Percentiles rank a stretch among this genome's conserved stretches.
phyloP scores from a whole-genome alignment of 2,113 vertebrate species.

The Tachysurus fulvidraco region DNA sequence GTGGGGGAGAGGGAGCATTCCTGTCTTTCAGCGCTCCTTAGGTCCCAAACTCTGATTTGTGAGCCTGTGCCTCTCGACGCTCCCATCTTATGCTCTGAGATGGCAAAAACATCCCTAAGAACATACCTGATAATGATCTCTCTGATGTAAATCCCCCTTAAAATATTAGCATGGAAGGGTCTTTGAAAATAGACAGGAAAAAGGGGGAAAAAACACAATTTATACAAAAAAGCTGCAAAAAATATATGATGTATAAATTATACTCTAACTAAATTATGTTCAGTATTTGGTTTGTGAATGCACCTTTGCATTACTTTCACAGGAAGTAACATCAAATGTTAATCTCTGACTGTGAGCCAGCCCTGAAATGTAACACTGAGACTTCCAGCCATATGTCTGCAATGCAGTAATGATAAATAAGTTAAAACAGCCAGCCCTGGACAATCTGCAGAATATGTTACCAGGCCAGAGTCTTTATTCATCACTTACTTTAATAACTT shows the following conservation, averaged over 20 bases:
- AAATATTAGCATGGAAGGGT: not conserved
- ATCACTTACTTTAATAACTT: not conserved
- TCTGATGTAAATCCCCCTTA: not conserved
- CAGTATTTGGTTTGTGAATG: not conserved
- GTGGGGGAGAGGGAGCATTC: slow-evolving; percentile 59
- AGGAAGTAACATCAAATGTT: not conserved
- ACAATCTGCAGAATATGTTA: not conserved
- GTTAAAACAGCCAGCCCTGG: not conserved
- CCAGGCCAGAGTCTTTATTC: not conserved
- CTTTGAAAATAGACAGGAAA: slow-evolving; percentile 29
- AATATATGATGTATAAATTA: not conserved
- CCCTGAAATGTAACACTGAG: not conserved
- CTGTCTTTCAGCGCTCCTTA: slow-evolving; percentile 66
- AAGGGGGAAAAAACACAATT: not conserved
- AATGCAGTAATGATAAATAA: not conserved
- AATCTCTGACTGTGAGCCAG: not conserved
- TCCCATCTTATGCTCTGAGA: slow-evolving; percentile 49
- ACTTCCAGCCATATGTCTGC: not conserved
- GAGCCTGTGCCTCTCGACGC: slow-evolving; percentile 48
- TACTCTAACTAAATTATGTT: not conserved
- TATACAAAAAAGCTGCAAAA: not conserved
- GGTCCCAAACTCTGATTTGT: slow-evolving; percentile 61
- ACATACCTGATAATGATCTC: slow-evolving; percentile 53
- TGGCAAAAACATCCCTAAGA: slow-evolving; percentile 54
- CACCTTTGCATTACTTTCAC: not conserved